Percentiles rank a stretch among this genome's conserved stretches.
Evolutionary conservation across 2,113 vertebrate species (phyloP).

Genomic region (Pterocles gutturalis): DNA sequence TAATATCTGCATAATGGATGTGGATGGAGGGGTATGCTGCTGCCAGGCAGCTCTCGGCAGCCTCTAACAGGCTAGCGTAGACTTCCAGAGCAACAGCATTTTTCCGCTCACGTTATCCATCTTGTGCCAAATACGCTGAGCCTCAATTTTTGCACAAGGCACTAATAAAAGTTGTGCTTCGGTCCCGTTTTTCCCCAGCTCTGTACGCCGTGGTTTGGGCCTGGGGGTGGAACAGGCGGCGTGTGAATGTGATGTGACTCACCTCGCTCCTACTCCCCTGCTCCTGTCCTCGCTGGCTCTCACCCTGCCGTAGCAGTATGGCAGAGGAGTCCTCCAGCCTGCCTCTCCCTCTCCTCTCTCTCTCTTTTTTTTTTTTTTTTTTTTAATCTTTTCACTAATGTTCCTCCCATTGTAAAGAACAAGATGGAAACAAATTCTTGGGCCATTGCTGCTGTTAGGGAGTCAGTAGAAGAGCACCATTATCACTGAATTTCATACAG

Average conservation of each 20-base stretch:
- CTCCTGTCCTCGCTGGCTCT: neutral
- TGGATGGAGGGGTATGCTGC: conserved; percentile 7
- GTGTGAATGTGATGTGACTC: conserved; percentile 14
- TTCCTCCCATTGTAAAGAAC: neutral
- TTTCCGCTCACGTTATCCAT: neutral
- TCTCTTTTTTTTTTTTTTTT: neutral
- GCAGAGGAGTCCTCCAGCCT: conserved; percentile 17
- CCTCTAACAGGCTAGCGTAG: neutral
- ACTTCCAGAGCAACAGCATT: neutral
- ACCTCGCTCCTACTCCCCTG: conserved; percentile 23
- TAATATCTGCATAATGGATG: conserved; percentile 30
- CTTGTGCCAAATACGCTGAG: neutral
- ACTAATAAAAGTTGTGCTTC: neutral
- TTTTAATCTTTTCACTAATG: neutral
- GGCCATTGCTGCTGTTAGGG: neutral
- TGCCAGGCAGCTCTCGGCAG: neutral
- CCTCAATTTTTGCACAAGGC: neutral
- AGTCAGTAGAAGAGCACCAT: neutral
- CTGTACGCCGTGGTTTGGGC: neutral
- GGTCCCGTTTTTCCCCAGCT: neutral
- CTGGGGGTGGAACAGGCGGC: neutral
- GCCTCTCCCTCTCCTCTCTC: neutral
- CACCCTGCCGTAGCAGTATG: neutral
- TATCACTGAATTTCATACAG: conserved; percentile 10
- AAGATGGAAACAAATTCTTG: neutral